Conservation (phyloP, 2,888 invertebrate species). For the Apomyelois bistriatella region DNA sequence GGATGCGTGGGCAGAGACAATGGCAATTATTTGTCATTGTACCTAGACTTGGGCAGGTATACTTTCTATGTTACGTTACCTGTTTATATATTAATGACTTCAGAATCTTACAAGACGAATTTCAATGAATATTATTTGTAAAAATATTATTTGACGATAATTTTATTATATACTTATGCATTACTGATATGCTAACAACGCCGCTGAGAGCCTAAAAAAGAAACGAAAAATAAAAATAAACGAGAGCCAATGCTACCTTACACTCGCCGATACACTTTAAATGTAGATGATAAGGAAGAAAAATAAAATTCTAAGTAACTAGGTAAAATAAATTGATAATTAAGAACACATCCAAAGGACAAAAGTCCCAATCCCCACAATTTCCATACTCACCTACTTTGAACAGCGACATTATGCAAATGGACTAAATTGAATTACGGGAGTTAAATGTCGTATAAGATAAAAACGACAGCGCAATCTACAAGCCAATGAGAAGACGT, state of each 20-base stretch:
- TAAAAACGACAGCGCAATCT: slow-evolving; percentile 79
- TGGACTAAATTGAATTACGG: slow-evolving; percentile 79
- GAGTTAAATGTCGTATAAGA: slow-evolving; percentile 80
- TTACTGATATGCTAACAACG: too few relatives aligned
- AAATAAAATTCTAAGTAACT: background rate
- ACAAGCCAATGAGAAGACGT: slow-evolving; percentile 76
- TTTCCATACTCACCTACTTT: slow-evolving; percentile 77
- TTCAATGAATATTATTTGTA: background rate
- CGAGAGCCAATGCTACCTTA: too few relatives aligned
- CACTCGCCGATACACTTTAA: too few relatives aligned
- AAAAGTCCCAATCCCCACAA: slow-evolving; percentile 23
- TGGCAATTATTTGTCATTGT: slow-evolving; percentile 14
- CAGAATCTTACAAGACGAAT: too few relatives aligned
- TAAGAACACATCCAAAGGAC: background rate
- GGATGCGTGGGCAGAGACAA: slow-evolving; percentile 45
- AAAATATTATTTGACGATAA: too few relatives aligned
- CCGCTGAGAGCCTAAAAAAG: too few relatives aligned
- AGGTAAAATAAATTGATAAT: background rate
- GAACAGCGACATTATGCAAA: slow-evolving; percentile 75
- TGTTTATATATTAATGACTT: background rate
- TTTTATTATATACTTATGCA: too few relatives aligned
- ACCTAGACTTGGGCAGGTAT: background rate
- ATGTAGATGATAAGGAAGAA: too few relatives aligned
- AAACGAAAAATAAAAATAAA: too few relatives aligned
- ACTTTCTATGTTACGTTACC: slow-evolving; percentile 10